These are phyloP conservation scores for Agrochola litura DNA, from an alignment of 2,888 invertebrate genomes.

Conservation along the genomic window DNA sequence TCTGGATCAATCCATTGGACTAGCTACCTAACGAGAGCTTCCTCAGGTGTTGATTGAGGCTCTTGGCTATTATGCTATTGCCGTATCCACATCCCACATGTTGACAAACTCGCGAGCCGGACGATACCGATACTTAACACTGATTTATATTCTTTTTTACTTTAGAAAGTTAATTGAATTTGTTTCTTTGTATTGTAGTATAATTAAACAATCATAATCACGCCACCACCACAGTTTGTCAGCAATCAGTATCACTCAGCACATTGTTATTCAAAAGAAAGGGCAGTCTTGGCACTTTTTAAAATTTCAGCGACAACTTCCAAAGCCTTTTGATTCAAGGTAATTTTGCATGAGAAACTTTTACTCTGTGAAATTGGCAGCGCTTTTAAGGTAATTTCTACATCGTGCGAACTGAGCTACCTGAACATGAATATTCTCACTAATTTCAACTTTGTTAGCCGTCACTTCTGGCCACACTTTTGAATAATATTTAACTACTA, in stretches of 20 bases:
- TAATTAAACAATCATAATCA: neutral
- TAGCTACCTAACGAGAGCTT: no score
- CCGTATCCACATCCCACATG: no score
- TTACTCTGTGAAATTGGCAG: constrained; percentile 4
- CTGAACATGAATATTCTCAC: neutral
- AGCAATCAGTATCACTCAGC: neutral
- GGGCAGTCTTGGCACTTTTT: constrained; percentile 1
- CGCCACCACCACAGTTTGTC: neutral
- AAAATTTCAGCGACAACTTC: constrained; percentile 29
- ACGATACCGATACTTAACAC: no score
- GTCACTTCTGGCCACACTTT: neutral
- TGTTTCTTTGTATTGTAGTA: neutral
- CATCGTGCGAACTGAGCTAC: neutral
- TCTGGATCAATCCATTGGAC: no score
- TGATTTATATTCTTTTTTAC: neutral
- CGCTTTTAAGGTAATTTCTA: constrained; percentile 14
- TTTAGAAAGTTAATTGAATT: neutral
- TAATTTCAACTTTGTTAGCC: neutral
- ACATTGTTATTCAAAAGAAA: constrained; percentile 28
- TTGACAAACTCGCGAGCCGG: no score
- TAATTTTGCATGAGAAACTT: constrained; percentile 24
- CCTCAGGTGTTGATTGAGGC: no score
- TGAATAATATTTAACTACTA: neutral
- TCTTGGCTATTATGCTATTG: no score
- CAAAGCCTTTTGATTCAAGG: constrained; percentile 33